Evolutionary conservation across 2,797 vertebrate species (phyloP).

Genomic region (Oryzias dopingdopingensis): DNA sequence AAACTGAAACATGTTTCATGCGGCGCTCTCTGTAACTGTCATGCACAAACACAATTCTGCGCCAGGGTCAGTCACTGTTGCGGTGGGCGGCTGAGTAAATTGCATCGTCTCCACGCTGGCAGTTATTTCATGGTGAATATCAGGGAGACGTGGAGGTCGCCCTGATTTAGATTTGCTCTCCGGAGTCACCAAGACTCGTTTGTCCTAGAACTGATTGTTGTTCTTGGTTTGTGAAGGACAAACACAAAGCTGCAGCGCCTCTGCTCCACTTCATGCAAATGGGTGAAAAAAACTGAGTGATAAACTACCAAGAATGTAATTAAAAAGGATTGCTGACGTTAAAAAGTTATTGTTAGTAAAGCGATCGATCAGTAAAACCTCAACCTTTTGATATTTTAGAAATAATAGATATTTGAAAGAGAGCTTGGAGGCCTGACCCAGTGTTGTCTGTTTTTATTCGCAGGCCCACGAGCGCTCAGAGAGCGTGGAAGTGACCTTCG

Average conservation of each 20-base stretch:
- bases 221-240: slow-evolving; percentile 40
- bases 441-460: background rate
- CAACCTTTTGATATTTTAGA: no score
- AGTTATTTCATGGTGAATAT: slow-evolving; percentile 44
- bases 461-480: slow-evolving; percentile 95
- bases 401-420: no score
- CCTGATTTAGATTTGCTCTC: slow-evolving; percentile 37
- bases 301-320: no score
- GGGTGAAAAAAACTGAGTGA: no score
- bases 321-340: no score
- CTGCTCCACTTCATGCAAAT: no score
- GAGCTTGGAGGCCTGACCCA: no score
- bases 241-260: background rate
- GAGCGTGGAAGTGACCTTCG: slow-evolving; percentile 92
- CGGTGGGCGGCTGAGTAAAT: slow-evolving; percentile 45
- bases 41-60: background rate
- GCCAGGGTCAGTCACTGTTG: slow-evolving; percentile 25
- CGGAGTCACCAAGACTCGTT: slow-evolving; percentile 6
- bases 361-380: no score
- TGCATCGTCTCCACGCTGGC: slow-evolving; percentile 41
- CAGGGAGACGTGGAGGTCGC: slow-evolving; percentile 10
- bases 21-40: slow-evolving; percentile 32
- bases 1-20: slow-evolving; percentile 13
- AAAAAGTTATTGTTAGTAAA: no score
- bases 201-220: slow-evolving; percentile 17